Evolutionary conservation across 2,113 vertebrate species (phyloP).

Genomic region (Holacanthus passer): DNA sequence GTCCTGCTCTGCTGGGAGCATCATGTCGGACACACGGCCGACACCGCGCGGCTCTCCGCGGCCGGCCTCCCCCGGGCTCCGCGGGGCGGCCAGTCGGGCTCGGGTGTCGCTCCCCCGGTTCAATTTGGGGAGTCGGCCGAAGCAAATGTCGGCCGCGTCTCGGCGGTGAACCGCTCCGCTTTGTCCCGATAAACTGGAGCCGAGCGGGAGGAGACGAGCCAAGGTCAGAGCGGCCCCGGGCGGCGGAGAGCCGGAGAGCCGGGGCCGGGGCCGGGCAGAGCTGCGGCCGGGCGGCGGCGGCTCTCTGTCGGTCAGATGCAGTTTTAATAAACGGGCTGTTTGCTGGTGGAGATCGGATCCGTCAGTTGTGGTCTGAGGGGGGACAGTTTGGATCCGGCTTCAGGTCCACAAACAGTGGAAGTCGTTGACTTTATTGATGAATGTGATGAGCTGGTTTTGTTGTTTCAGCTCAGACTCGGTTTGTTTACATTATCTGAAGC

Average conservation of each 20-base stretch:
- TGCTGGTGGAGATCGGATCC: too few relatives aligned
- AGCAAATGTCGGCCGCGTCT: constrained; percentile 64
- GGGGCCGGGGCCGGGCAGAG: too few relatives aligned
- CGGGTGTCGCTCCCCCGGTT: not conserved
- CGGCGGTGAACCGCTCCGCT: constrained; percentile 55
- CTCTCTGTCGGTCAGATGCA: too few relatives aligned
- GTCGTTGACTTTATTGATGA: too few relatives aligned
- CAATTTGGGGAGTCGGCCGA: constrained; percentile 36
- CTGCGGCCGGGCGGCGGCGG: too few relatives aligned
- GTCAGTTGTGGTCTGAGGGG: too few relatives aligned
- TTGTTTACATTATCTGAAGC: constrained; percentile 53
- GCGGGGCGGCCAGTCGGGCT: not conserved
- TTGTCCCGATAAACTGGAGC: constrained; percentile 67
- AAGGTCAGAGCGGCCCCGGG: constrained; percentile 74
- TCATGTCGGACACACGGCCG: not conserved
- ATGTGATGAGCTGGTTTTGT: too few relatives aligned
- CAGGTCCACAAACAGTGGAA: too few relatives aligned
- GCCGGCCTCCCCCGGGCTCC: rapidly evolving
- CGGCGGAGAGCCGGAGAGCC: too few relatives aligned
- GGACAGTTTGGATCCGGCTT: too few relatives aligned
- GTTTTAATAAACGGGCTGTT: too few relatives aligned
- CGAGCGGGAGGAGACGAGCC: constrained; percentile 58
- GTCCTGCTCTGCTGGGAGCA: constrained; percentile 15
- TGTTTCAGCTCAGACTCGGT: constrained; percentile 13
- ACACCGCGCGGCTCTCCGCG: rapidly evolving